Conservation (phyloP, 2,888 invertebrate genomes). For the Habroteleia sp. region DNA sequence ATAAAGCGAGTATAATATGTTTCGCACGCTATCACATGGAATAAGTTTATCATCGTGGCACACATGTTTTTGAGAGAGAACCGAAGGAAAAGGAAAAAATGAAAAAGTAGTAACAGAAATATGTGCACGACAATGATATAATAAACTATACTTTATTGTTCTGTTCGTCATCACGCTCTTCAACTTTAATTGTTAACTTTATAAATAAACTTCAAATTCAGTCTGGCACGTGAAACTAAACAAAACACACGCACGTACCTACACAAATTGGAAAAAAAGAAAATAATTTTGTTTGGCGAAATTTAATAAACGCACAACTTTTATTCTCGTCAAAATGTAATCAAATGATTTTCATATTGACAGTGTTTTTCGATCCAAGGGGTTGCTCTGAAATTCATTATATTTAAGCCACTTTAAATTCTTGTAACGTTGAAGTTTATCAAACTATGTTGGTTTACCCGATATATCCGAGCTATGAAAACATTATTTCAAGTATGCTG, state of each 20-base stretch:
- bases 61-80: conserved; percentile 45
- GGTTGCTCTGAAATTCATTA: conserved; percentile 10
- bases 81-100: too few species aligned
- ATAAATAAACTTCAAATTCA: conserved; percentile 3
- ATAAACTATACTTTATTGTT: conserved; percentile 21
- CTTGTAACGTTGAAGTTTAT: conserved; percentile 15
- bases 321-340: conserved; percentile 13
- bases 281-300: neutral
- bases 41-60: conserved; percentile 39
- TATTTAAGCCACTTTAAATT: conserved; percentile 19
- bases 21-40: conserved; percentile 29
- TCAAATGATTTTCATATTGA: conserved; percentile 20
- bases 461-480: conserved; percentile 5
- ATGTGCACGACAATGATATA: conserved; percentile 24
- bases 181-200: conserved; percentile 1
- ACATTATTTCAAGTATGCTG: conserved; percentile 32
- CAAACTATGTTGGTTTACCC: conserved; percentile 25
- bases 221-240: too few species aligned
- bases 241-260: too few species aligned
- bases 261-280: too few species aligned
- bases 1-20: conserved; percentile 30
- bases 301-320: neutral
- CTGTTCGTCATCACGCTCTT: neutral
- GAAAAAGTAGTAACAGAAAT: too few species aligned
- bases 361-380: conserved; percentile 6